A percentile compares a stretch with the other conserved stretches of the same genome.
These are phyloP conservation scores for Drosophila punjabiensis DNA, from an alignment of 1,140 invertebrate species.

Conservation along the genomic window DNA sequence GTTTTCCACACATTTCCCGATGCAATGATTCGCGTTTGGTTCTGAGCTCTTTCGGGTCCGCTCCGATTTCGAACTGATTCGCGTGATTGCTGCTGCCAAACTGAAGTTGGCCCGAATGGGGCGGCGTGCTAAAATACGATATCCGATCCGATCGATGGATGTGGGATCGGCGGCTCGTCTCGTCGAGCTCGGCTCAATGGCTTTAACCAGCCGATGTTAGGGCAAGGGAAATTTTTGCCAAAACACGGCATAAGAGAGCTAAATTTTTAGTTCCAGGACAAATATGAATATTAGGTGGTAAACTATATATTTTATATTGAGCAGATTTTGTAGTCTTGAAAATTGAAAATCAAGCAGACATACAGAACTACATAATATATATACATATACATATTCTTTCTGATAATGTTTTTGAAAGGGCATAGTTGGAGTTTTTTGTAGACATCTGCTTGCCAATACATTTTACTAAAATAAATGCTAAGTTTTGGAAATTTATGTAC, in stretches of 20 bases:
- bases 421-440: too few species aligned
- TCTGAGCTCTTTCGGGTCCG: not conserved
- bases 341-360: too few species aligned
- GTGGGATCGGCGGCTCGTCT: slow-evolving; percentile 53
- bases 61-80: slow-evolving; percentile 44
- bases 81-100: slow-evolving; percentile 68
- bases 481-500: too few species aligned
- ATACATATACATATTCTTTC: too few species aligned
- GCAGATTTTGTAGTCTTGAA: not conserved
- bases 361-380: too few species aligned
- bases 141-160: slow-evolving; percentile 55
- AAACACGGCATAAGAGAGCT: not conserved
- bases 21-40: slow-evolving; percentile 11
- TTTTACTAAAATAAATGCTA: too few species aligned
- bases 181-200: slow-evolving; percentile 41
- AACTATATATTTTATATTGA: not conserved
- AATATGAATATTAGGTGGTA: not conserved
- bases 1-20: slow-evolving; percentile 55
- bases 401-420: too few species aligned
- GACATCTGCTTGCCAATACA: too few species aligned
- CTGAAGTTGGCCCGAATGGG: slow-evolving; percentile 42
- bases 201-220: slow-evolving; percentile 4
- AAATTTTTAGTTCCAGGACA: not conserved
- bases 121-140: slow-evolving; percentile 42
- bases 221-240: not conserved